Evolutionary conservation across 2,888 invertebrate species (phyloP), one percentile per base, ranked within the genome.

Genomic region (Perdita meconis): DNA sequence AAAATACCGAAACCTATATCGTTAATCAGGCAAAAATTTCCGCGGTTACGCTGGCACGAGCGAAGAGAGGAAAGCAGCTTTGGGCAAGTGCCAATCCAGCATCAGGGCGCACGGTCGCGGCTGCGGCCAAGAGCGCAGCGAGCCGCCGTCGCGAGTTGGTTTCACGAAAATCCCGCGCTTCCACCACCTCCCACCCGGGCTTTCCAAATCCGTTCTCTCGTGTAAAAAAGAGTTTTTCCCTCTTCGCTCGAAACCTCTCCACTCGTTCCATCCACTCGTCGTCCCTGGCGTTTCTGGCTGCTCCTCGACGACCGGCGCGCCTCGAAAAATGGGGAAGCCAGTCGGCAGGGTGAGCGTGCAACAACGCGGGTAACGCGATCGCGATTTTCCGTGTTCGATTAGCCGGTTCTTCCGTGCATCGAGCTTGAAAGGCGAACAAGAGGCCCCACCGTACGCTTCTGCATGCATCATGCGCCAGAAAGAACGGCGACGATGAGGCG

Each of bases 11-110:
- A 89, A 89, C 84, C 86, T 85, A 89, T 90, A 88, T 88, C 87
- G 89, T 89, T 89, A 89, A 90, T 91, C 88, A 90, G 87, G 84
- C 83, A 88, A 88, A 89, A 90, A 89, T 89, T 89, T 88, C 86
- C 82, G 89, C 83, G 89, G 89, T 88, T 86, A 85, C 86, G 86
- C 85, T 89, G 88, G 86, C 87, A 84, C 81, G 80, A 72, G 82
- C 83, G 85, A 82, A 83, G 82, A 63, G 59, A 55, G 65, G 53
- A 60, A 78, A 47, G 44, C 26, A 83, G 80, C 74, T 77, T 89
- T 91, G 91, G 91, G 83, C 82, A 82, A 81, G 80, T 84, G 91
- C 91, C 91, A 91, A 89, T 89, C 85, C 82, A 85, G 79, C 66
- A 76, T 72, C 78, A 81, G 70, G 74, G 79, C 81, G 85, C 70